These are phyloP conservation scores for Zoanthus solanderi DNA, from an alignment of 92 coral and sea anemone genomes.

Conservation along the genomic window DNA sequence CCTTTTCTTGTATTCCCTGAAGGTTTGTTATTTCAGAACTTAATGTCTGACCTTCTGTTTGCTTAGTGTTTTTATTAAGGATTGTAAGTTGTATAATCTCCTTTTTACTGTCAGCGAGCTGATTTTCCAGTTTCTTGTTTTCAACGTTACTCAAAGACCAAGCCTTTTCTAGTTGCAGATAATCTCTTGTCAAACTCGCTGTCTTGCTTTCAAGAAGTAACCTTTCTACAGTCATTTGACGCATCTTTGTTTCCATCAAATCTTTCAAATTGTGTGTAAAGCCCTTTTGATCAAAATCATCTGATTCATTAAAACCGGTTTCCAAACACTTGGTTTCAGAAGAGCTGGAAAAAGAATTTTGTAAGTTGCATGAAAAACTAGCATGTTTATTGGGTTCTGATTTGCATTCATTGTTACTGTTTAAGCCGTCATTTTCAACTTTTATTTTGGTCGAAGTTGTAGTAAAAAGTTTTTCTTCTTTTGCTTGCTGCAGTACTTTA, in stretches of 20 bases:
- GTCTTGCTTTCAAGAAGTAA: conserved; percentile 75
- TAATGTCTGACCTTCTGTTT: conserved; percentile 14
- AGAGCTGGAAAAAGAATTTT: neutral
- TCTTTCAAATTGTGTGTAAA: neutral
- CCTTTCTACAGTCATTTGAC: conserved; percentile 76
- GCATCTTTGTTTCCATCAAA: conserved; percentile 40
- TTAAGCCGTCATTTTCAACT: conserved; percentile 15
- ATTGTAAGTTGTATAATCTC: conserved; percentile 53
- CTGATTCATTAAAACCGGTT: neutral
- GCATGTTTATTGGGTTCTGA: neutral
- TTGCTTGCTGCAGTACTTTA: neutral
- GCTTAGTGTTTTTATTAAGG: conserved; percentile 60
- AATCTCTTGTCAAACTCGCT: conserved; percentile 66
- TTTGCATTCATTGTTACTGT: neutral
- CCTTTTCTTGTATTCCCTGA: neutral
- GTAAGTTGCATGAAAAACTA: neutral
- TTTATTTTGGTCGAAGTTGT: neutral
- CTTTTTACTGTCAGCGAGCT: conserved; percentile 66
- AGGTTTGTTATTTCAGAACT: neutral
- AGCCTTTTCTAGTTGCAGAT: conserved; percentile 70
- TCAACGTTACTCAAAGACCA: conserved; percentile 63
- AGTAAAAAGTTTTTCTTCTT: conserved; percentile 1
- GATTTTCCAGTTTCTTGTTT: conserved; percentile 57
- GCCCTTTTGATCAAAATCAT: neutral
- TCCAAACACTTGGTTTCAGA: neutral